phyloP scores from a whole-genome alignment of 2,888 invertebrate species.

The Aphodius granarius region DNA sequence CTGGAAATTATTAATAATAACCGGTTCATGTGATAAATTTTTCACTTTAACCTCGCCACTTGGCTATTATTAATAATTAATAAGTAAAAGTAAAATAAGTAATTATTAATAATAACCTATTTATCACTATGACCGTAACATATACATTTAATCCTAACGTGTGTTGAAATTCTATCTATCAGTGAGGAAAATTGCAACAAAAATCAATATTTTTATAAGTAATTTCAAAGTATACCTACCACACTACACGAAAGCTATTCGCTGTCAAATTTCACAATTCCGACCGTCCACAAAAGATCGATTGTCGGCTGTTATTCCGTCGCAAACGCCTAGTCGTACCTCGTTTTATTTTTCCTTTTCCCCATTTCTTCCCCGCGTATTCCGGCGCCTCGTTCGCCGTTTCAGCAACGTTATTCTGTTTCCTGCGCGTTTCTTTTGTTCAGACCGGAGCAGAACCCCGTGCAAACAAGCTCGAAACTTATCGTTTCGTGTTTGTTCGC shows the following conservation, averaged over 20 bases:
- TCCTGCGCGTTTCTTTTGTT: slow-evolving; percentile 14
- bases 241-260: neutral
- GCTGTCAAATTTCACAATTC: neutral
- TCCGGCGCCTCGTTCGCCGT: neutral
- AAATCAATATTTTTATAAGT: neutral
- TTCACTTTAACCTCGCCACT: too few relatives aligned
- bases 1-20: too few relatives aligned
- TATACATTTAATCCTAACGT: too few relatives aligned
- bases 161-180: too few relatives aligned
- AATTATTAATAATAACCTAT: too few relatives aligned
- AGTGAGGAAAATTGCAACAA: too few relatives aligned
- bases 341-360: neutral
- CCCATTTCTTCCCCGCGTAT: neutral
- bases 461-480: slow-evolving; percentile 21
- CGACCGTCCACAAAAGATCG: neutral
- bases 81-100: too few relatives aligned
- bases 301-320: neutral
- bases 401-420: slow-evolving; percentile 13
- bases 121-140: too few relatives aligned
- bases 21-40: too few relatives aligned
- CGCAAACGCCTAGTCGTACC: neutral
- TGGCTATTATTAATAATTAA: too few relatives aligned
- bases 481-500: slow-evolving; percentile 22
- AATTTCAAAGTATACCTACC: neutral
- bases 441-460: slow-evolving; percentile 12